Percentiles rank a stretch among this genome's conserved stretches.
Evolutionary conservation across 2,797 vertebrate genomes (phyloP).

Genomic region (Anguilla marmorata): DNA sequence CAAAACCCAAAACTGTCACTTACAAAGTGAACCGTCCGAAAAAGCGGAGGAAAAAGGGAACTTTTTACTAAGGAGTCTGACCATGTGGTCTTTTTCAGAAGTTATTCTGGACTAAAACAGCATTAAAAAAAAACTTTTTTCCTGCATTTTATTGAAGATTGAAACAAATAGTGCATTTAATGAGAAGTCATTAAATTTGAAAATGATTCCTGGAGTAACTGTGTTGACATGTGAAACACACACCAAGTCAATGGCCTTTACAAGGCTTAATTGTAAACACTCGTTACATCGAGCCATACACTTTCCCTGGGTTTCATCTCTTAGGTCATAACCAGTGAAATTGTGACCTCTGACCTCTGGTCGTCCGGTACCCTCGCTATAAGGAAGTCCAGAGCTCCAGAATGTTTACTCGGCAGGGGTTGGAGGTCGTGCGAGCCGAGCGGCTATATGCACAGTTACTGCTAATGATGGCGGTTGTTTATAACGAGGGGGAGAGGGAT

Average conservation of each 20-base stretch:
- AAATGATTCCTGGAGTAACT: not conserved
- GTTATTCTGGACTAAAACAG: not conserved
- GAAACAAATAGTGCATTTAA: not conserved
- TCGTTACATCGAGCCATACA: not conserved
- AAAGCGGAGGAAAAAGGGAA: no score
- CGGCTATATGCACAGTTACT: conserved; percentile 47
- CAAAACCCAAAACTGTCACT: not conserved
- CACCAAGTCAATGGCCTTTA: not conserved
- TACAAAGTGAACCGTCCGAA: not conserved
- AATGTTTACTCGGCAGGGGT: conserved; percentile 63
- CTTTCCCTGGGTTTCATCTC: not conserved
- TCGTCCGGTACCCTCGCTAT: conserved; percentile 48
- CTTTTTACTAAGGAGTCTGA: not conserved
- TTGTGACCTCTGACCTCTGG: conserved; percentile 1
- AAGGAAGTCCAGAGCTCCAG: conserved; percentile 54
- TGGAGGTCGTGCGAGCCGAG: conserved; percentile 55
- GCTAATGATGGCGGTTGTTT: conserved; percentile 43
- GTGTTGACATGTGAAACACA: not conserved
- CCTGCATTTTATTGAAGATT: not conserved
- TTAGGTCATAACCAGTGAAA: conserved; percentile 5
- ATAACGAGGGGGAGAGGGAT: not conserved
- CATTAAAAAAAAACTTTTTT: not conserved
- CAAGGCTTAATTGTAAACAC: not conserved
- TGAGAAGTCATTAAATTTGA: not conserved
- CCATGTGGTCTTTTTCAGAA: not conserved